These are phyloP conservation scores for Chondrilla cf. caribensis DNA, from an alignment of 37 sponge, comb jelly and placozoan genomes.

Conservation along the genomic window DNA sequence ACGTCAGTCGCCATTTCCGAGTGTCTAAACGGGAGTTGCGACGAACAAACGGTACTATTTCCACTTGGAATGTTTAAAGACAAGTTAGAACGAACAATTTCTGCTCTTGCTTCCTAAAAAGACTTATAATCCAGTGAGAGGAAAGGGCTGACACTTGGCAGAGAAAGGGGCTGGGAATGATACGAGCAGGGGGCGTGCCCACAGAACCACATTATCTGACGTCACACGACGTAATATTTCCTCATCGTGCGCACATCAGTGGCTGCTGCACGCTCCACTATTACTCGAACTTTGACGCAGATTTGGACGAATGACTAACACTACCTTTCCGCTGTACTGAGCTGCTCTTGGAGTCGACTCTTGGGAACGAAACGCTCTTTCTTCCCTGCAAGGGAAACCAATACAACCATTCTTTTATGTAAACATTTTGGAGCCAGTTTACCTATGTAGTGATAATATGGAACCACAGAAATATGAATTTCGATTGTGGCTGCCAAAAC, in stretches of 20 bases:
- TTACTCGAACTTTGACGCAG: too few species aligned
- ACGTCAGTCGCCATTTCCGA: slow-evolving; percentile 60
- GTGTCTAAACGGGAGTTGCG: background rate
- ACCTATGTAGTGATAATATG: too few species aligned
- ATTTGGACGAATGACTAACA: too few species aligned
- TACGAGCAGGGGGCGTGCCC: slow-evolving; percentile 12
- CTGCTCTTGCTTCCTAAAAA: background rate
- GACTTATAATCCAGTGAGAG: too few species aligned
- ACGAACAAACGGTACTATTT: background rate
- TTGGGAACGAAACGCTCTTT: background rate
- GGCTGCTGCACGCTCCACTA: too few species aligned
- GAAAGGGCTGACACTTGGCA: background rate
- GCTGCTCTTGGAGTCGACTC: background rate
- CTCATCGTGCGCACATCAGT: too few species aligned
- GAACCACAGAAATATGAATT: too few species aligned
- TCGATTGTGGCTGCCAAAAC: too few species aligned
- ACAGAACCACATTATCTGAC: slow-evolving; percentile 20
- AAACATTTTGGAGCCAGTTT: too few species aligned
- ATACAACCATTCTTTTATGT: background rate
- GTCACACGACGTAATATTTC: background rate
- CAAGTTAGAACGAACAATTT: too few species aligned
- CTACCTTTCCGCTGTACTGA: background rate
- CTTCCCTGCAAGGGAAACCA: slow-evolving; percentile 1
- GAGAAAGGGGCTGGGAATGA: slow-evolving; percentile 1
- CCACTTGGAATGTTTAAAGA: background rate